phyloP scores from a whole-genome alignment of 2,888 invertebrate species.

The Rhagonycha fulva region DNA sequence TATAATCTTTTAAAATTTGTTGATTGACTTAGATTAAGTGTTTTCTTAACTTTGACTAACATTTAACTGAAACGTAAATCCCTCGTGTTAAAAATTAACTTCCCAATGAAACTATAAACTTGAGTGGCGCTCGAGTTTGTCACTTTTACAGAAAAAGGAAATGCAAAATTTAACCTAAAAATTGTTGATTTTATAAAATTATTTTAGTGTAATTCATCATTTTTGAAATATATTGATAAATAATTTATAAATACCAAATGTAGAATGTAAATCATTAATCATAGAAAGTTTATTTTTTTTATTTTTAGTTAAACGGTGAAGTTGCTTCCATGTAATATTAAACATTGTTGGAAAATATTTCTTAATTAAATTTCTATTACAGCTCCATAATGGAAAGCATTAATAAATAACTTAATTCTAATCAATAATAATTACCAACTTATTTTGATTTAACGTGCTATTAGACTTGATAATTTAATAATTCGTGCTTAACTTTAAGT shows the following conservation, averaged over 20 bases:
- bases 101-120: background rate
- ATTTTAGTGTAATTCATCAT: background rate
- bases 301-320: background rate
- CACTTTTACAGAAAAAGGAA: background rate
- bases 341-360: background rate
- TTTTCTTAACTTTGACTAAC: background rate
- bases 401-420: background rate
- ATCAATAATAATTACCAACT: background rate
- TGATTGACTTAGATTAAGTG: background rate
- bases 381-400: background rate
- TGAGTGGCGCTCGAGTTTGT: background rate
- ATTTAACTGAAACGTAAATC: background rate
- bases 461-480: background rate
- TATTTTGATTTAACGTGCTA: background rate
- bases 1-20: constrained; percentile 1
- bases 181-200: background rate
- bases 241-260: background rate
- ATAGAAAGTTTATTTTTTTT: background rate
- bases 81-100: background rate
- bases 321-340: background rate
- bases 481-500: background rate
- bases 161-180: background rate
- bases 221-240: background rate
- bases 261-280: background rate
- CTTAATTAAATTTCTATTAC: background rate